Evolutionary conservation across 2,113 vertebrate species (phyloP).

Genomic region (Azemiops feae): DNA sequence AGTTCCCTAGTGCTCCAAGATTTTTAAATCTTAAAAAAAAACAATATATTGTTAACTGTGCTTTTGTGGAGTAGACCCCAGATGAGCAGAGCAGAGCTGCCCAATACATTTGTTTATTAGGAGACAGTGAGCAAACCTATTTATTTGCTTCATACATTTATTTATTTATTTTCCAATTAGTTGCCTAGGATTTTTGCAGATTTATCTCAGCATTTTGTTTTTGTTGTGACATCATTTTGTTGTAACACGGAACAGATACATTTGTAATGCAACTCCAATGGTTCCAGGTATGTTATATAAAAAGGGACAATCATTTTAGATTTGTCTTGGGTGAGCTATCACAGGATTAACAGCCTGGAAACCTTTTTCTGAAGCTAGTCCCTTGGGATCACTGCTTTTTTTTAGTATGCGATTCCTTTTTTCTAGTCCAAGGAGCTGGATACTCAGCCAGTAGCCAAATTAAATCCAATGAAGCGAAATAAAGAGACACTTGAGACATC

Average conservation of each 20-base stretch:
- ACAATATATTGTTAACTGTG: not conserved
- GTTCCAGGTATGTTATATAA: conserved; percentile 44
- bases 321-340: conserved; percentile 62
- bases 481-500: conserved; percentile 50
- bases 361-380: conserved; percentile 51
- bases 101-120: not conserved
- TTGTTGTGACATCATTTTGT: not conserved
- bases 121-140: not conserved
- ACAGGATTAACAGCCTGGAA: conserved; percentile 54
- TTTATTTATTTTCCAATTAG: not conserved
- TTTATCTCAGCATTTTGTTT: not conserved
- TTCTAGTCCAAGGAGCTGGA: conserved; percentile 65
- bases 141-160: not conserved
- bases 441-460: conserved; percentile 60
- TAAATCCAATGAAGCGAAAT: conserved; percentile 65
- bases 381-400: conserved; percentile 47
- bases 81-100: not conserved
- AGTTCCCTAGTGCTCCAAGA: too few relatives aligned
- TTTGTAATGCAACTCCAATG: conserved; percentile 44
- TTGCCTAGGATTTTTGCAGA: not conserved
- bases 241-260: not conserved
- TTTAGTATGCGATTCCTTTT: conserved; percentile 55
- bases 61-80: not conserved
- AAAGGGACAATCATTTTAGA: conserved; percentile 54
- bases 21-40: not conserved